Evolutionary conservation across 2,888 invertebrate species (phyloP).

Genomic region (Synanthedon andrenaeformis): DNA sequence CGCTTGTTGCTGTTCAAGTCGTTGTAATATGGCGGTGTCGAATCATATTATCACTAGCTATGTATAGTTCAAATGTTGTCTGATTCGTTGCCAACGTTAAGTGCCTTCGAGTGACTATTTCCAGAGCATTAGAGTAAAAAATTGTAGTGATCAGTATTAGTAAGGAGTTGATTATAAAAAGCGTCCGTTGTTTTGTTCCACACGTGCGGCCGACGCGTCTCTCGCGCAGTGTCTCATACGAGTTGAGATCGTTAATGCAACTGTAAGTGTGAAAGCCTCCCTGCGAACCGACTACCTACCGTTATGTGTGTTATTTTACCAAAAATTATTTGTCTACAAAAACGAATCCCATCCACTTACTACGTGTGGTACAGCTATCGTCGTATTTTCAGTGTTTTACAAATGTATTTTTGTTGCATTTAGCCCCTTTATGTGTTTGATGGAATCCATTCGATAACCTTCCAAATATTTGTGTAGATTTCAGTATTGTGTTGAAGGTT

Average conservation of each 20-base stretch:
- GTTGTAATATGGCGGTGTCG: background rate
- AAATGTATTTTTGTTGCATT: too few species aligned
- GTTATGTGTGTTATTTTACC: slow-evolving; percentile 54
- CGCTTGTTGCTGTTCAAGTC: slow-evolving; percentile 29
- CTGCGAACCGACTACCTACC: slow-evolving; percentile 34
- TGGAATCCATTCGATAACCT: background rate
- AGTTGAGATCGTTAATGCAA: slow-evolving; percentile 67
- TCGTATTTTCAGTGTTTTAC: slow-evolving; percentile 38
- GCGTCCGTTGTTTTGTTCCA: slow-evolving; percentile 59
- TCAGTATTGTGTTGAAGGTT: too few species aligned
- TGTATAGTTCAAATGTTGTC: slow-evolving; percentile 1
- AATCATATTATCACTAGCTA: background rate
- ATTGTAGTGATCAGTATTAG: too few species aligned
- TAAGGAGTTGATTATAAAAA: slow-evolving; percentile 25
- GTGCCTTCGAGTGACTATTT: too few species aligned
- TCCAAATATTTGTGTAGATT: background rate
- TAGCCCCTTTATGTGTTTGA: background rate
- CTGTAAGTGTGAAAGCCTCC: slow-evolving; percentile 67
- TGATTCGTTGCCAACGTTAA: too few species aligned
- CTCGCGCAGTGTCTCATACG: slow-evolving; percentile 60
- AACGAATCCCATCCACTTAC: slow-evolving; percentile 37
- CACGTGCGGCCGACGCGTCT: slow-evolving; percentile 55
- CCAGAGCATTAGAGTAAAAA: too few species aligned
- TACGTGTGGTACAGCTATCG: slow-evolving; percentile 51
- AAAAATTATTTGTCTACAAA: slow-evolving; percentile 39